Evolutionary conservation across 2,797 vertebrate species (phyloP).

Genomic region (Chrosomus eos): DNA sequence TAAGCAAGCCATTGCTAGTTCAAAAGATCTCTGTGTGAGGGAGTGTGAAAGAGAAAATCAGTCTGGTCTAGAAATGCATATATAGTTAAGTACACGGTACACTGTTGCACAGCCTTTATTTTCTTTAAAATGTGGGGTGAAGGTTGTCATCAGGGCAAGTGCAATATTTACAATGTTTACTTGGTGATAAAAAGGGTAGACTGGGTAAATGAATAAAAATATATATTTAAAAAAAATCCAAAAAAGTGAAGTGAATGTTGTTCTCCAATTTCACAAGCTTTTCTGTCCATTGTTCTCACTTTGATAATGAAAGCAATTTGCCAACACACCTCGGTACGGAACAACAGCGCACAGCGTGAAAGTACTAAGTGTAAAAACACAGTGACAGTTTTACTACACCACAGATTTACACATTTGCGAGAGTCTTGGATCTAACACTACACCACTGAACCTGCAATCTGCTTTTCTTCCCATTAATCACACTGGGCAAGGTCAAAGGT

Average conservation of each 20-base stretch:
- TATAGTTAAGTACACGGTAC: neutral
- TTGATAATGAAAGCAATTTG: slow-evolving; percentile 7
- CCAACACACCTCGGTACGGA: neutral
- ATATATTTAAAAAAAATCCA: neutral
- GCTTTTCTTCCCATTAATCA: neutral
- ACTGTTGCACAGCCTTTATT: neutral
- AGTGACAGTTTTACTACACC: neutral
- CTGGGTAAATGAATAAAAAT: neutral
- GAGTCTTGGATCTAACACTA: neutral
- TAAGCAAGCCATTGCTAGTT: neutral
- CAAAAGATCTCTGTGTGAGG: neutral
- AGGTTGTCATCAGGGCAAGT: neutral
- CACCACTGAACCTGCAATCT: neutral
- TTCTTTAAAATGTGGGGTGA: neutral
- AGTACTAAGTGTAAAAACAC: slow-evolving; percentile 2
- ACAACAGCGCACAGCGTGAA: neutral
- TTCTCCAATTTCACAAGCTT: neutral
- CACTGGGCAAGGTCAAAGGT: neutral
- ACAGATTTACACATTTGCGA: slow-evolving; percentile 18
- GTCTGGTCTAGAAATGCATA: neutral
- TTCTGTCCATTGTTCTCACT: neutral
- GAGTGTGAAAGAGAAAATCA: neutral
- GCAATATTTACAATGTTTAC: neutral
- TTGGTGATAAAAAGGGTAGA: neutral
- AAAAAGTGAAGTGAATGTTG: slow-evolving; percentile 4